phyloP scores from a whole-genome alignment of 2,113 vertebrate species.

The Herpetotheres cachinnans region DNA sequence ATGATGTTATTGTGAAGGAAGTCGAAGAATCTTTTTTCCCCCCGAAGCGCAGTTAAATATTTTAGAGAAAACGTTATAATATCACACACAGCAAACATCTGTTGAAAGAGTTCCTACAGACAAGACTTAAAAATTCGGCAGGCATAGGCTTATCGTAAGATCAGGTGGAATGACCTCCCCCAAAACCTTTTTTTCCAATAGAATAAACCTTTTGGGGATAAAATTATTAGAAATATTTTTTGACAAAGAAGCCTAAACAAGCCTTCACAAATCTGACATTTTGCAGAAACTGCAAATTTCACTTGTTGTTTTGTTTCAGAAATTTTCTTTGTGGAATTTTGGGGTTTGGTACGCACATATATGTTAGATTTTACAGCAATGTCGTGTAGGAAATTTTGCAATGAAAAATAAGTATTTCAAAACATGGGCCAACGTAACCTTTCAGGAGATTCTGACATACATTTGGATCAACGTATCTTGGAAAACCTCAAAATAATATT shows the following conservation, averaged over 20 bases:
- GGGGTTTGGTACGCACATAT: not conserved
- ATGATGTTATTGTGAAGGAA: not conserved
- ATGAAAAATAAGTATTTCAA: not conserved
- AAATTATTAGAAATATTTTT: not conserved
- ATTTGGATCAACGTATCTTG: not conserved
- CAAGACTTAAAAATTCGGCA: not conserved
- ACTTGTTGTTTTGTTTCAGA: not conserved
- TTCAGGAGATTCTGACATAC: not conserved
- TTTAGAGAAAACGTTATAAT: not conserved
- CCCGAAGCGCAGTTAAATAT: not conserved
- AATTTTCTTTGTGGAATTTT: not conserved
- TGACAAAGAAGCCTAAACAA: not conserved
- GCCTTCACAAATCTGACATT: not conserved
- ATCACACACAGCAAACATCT: not conserved
- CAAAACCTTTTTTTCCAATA: not conserved
- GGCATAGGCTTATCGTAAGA: not conserved
- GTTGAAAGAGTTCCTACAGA: not conserved
- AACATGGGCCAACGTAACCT: not conserved
- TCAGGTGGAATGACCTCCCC: not conserved
- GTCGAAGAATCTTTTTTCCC: not conserved
- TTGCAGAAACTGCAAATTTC: not conserved
- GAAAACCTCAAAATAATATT: slow-evolving; percentile 12
- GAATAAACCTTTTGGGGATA: not conserved
- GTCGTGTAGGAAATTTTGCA: accelerated
- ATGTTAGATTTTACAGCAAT: not conserved